Base-by-base conservation (phyloP, 1,140 invertebrate species). In the Steinernema khuongi region DNA sequence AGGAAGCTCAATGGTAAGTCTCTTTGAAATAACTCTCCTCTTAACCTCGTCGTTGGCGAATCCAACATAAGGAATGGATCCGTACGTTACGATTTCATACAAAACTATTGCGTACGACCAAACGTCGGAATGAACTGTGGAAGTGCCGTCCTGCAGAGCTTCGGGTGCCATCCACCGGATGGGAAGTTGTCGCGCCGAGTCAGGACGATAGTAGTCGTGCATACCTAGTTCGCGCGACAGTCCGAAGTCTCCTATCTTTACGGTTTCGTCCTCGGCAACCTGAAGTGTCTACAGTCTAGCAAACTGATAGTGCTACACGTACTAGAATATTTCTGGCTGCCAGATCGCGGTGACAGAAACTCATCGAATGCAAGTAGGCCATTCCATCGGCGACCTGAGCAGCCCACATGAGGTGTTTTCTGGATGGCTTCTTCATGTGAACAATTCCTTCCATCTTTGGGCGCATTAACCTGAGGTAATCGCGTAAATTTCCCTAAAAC, bases 311-410 rank as follows among this genome's bases (percentile, higher is more conserved):
- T n/a, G n/a, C n/a, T n/a, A n/a, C n/a, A n/a, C n/a, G n/a, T n/a
- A n/a, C 94, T 0, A 98, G 90, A 67, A 98, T 95, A 86, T 99
- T 99, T 79, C 96, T 89, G 7, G 87, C 86, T 50, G 93, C 93
- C 81, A 95, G 88, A 87, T 95, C 93, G 84, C 93, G 89, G 86
- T 99, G 95, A 19, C 31, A 30, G 70, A 70, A 69, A 86, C 96
- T 96, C 82, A 94, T 93, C 17, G 91, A 91, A 22, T 94, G 88
- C 31, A 99, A 87, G 86, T 97, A 98, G 0, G 94, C 91, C 96
- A 99, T 98, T 32, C 96, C 96, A 87, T 99, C 96, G 17, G 94
- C 94, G 82, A 98, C 97, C 87, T 99, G 94, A 68, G 91, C 91
- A 17, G 95, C 94, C 94, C 97, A 97, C 74, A 85, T 83, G 31